Percentiles rank a stretch among this genome's conserved stretches.
phyloP scores from a whole-genome alignment of 1,140 invertebrate species.

The Periplaneta americana region DNA sequence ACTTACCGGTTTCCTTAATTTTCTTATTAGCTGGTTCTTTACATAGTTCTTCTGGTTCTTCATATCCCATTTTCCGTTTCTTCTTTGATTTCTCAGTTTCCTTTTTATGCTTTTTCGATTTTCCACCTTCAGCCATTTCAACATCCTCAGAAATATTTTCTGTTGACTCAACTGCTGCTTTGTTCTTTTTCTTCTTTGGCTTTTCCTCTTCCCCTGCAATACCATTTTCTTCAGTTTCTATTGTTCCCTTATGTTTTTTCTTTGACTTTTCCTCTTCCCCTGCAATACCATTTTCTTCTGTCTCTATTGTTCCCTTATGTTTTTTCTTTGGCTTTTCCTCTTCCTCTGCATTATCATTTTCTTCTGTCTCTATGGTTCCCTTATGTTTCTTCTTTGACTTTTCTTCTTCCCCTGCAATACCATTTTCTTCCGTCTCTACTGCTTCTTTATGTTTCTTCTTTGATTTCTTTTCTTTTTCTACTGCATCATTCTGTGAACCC shows the following conservation, averaged over 20 bases:
- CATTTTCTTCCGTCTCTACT: background rate
- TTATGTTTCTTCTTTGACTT: background rate
- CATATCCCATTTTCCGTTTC: background rate
- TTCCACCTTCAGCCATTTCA: too few species aligned
- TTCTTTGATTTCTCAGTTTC: too few species aligned
- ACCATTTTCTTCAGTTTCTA: background rate
- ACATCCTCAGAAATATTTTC: too few species aligned
- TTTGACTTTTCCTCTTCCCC: background rate
- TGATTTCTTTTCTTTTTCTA: background rate
- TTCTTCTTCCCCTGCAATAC: background rate
- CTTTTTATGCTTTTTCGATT: too few species aligned
- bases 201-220: background rate
- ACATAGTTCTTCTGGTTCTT: background rate
- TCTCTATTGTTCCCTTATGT: background rate
- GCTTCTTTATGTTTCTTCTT: background rate
- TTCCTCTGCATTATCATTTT: background rate
- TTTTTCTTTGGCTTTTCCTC: background rate
- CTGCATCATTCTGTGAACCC: background rate
- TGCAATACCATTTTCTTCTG: background rate
- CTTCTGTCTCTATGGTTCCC: background rate
- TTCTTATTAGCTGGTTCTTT: background rate
- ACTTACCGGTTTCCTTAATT: background rate
- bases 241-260: background rate
- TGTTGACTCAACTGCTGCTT: too few species aligned
- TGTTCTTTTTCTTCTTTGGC: too few species aligned